Conservation (phyloP, 2,888 invertebrate species). For the Patella depressa region DNA sequence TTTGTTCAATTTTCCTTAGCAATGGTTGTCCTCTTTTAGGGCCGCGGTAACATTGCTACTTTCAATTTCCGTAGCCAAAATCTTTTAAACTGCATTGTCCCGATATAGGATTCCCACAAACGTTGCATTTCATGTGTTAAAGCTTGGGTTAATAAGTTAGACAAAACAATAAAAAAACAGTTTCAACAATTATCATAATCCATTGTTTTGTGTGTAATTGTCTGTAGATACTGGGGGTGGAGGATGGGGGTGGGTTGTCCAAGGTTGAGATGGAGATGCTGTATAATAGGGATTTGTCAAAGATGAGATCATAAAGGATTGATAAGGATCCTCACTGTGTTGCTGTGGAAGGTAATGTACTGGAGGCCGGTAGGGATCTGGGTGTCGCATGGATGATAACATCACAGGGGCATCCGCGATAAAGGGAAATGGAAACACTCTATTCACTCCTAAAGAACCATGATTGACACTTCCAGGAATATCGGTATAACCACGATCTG, state of each 20-base stretch:
- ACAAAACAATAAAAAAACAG: too few species aligned
- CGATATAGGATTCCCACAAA: too few species aligned
- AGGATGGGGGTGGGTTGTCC: not conserved
- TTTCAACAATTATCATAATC: too few species aligned
- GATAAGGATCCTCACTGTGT: constrained; percentile 50
- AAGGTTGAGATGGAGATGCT: constrained; percentile 29
- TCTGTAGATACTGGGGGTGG: too few species aligned
- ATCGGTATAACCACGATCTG: not conserved
- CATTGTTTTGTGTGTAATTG: too few species aligned
- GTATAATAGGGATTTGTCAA: constrained; percentile 56
- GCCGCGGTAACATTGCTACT: too few species aligned
- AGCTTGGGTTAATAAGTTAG: too few species aligned
- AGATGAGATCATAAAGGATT: constrained; percentile 53
- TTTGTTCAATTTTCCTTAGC: too few species aligned
- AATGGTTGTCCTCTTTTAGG: too few species aligned
- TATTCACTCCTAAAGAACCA: constrained; percentile 31
- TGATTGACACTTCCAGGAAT: constrained; percentile 15
- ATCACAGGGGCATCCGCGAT: constrained; percentile 56
- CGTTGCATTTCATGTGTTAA: too few species aligned
- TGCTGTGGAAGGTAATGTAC: constrained; percentile 42
- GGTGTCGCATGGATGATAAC: constrained; percentile 51
- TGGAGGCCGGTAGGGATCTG: constrained; percentile 44
- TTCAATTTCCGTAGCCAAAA: too few species aligned
- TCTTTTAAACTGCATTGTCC: too few species aligned
- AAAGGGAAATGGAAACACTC: constrained; percentile 57